These are phyloP conservation scores for Phymastichus coffea DNA, from an alignment of 1,140 invertebrate species.

Conservation along the genomic window DNA sequence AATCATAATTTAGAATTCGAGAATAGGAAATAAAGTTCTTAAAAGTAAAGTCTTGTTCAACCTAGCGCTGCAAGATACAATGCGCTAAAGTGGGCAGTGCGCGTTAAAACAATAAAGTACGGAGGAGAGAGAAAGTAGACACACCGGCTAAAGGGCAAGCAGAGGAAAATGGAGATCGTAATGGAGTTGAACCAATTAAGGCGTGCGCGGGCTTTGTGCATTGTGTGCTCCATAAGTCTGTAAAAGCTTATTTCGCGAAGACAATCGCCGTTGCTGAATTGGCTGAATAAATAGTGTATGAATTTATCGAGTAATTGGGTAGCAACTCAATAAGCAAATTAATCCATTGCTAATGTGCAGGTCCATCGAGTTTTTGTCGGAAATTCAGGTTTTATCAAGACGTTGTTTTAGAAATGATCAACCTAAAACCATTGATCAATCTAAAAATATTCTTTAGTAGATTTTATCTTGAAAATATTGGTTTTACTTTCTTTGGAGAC, in stretches of 20 bases:
- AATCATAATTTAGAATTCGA: too few species aligned
- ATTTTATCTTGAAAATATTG: too few species aligned
- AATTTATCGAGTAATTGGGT: neutral
- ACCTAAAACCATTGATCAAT: too few species aligned
- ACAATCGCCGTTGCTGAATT: conserved; percentile 3
- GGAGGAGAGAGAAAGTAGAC: conserved; percentile 17
- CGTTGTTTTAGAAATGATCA: too few species aligned
- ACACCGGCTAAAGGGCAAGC: neutral
- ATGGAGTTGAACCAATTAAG: conserved; percentile 12
- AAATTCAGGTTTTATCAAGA: too few species aligned
- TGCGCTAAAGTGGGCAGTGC: neutral
- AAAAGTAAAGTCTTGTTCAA: neutral
- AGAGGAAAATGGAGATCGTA: neutral
- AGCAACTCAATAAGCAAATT: neutral
- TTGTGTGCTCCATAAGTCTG: neutral
- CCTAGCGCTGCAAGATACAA: neutral
- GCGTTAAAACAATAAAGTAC: conserved; percentile 8
- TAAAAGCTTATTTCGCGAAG: conserved; percentile 1
- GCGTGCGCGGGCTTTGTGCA: conserved; percentile 4
- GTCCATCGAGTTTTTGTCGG: too few species aligned
- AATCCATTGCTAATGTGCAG: too few species aligned
- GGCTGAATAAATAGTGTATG: neutral
- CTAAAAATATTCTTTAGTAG: too few species aligned
- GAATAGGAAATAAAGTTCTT: neutral
- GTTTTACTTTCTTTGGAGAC: too few species aligned